Conservation (phyloP, 2,113 vertebrate genomes). For the Thunnus maccoyii region DNA sequence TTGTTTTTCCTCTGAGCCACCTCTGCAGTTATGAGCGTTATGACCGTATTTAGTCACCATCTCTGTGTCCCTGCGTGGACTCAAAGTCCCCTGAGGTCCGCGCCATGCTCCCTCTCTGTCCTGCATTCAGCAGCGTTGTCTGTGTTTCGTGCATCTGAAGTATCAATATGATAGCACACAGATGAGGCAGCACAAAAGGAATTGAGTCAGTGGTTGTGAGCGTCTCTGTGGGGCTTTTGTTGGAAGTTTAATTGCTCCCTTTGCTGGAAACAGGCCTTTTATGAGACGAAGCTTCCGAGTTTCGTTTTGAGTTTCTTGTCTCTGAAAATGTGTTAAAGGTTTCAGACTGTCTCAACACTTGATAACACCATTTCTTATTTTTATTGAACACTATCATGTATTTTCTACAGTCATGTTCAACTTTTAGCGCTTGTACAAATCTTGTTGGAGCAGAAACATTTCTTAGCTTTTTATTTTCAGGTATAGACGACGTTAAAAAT, state of each 20-base stretch:
- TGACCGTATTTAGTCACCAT: conserved; percentile 73
- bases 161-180: conserved; percentile 7
- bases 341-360: neutral
- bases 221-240: neutral
- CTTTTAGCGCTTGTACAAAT: neutral
- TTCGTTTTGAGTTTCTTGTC: neutral
- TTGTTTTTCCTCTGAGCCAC: conserved; percentile 69
- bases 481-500: conserved; percentile 72
- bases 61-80: conserved; percentile 25
- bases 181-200: neutral
- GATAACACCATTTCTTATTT: neutral
- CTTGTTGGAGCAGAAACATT: conserved; percentile 52
- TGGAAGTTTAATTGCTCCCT: neutral
- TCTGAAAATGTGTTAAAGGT: no score
- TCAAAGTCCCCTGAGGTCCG: conserved; percentile 34
- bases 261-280: neutral
- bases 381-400: neutral
- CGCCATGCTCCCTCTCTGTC: conserved; percentile 27
- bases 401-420: conserved; percentile 6
- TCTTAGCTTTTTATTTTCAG: conserved; percentile 76
- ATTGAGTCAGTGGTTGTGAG: neutral
- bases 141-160: conserved; percentile 14
- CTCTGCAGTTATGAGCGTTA: conserved; percentile 68
- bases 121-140: conserved; percentile 3
- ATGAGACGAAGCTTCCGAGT: neutral